phyloP scores from a whole-genome alignment of 2,113 vertebrate species.

The Actenoides lindsayi region DNA sequence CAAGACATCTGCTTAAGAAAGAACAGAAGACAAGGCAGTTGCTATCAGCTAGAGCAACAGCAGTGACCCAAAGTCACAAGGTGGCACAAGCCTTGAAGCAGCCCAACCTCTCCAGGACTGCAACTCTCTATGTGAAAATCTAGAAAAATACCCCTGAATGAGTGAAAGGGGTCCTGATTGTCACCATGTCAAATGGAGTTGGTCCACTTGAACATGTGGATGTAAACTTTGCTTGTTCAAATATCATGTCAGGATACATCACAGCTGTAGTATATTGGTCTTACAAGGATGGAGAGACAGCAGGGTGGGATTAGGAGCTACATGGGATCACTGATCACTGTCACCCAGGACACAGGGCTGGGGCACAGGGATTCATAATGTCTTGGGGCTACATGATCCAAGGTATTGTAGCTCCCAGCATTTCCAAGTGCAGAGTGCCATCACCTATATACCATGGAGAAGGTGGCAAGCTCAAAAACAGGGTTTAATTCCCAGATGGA shows the following conservation, averaged over 20 bases:
- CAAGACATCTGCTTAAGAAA: background rate
- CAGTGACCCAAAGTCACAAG: background rate
- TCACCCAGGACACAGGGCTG: background rate
- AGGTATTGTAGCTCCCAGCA: background rate
- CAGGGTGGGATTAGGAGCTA: background rate
- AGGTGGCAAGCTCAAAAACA: background rate
- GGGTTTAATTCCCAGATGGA: accelerated
- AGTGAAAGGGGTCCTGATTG: background rate
- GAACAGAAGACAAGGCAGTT: background rate
- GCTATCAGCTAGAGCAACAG: background rate
- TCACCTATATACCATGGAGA: background rate
- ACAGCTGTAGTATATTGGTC: background rate
- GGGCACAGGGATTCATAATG: background rate
- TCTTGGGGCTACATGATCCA: background rate
- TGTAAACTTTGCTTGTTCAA: background rate
- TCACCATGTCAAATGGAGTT: background rate
- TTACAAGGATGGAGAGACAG: background rate
- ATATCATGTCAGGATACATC: background rate
- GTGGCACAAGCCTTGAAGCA: background rate
- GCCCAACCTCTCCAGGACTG: background rate
- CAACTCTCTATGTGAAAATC: background rate
- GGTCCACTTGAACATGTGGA: background rate
- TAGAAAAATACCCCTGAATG: background rate
- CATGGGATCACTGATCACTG: background rate
- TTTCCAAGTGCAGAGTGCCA: background rate